Evolutionary conservation across 2,113 vertebrate species (phyloP).

Genomic region (Onychostoma macrolepis): DNA sequence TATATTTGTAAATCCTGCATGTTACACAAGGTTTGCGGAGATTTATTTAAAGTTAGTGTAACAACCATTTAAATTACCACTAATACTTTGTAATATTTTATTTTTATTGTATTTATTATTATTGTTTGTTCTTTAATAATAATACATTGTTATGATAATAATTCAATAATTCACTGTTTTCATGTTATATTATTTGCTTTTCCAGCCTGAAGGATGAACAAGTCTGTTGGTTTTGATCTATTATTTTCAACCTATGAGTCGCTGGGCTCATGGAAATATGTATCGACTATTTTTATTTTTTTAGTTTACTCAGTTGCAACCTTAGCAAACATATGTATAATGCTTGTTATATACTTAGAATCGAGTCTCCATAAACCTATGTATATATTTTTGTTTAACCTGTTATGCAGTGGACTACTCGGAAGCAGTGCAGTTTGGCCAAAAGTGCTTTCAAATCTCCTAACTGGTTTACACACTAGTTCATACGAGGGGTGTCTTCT

Average conservation of each 20-base stretch:
- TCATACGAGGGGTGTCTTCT: slow-evolving; percentile 58
- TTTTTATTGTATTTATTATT: no score
- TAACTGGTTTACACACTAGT: slow-evolving; percentile 43
- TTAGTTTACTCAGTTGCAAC: slow-evolving; percentile 35
- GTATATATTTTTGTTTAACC: slow-evolving; percentile 64
- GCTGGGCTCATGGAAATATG: neutral
- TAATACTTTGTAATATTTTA: no score
- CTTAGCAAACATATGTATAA: slow-evolving; percentile 54
- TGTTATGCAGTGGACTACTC: slow-evolving; percentile 60
- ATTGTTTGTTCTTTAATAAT: neutral
- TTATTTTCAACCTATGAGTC: slow-evolving; percentile 28
- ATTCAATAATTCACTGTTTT: neutral
- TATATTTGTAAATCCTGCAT: neutral
- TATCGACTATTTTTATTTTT: neutral
- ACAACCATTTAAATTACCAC: neutral
- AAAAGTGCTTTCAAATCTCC: slow-evolving; percentile 58
- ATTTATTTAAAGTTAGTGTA: neutral
- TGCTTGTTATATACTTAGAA: slow-evolving; percentile 61
- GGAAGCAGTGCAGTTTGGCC: slow-evolving; percentile 62
- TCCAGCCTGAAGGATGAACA: slow-evolving; percentile 28
- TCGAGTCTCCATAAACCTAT: slow-evolving; percentile 63
- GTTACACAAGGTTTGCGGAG: neutral
- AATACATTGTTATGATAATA: neutral
- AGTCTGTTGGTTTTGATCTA: neutral
- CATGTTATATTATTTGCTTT: neutral